Evolutionary conservation across 2,113 vertebrate genomes (phyloP), one percentile per base, ranked within the genome.

Genomic region (Symphodus melops): DNA sequence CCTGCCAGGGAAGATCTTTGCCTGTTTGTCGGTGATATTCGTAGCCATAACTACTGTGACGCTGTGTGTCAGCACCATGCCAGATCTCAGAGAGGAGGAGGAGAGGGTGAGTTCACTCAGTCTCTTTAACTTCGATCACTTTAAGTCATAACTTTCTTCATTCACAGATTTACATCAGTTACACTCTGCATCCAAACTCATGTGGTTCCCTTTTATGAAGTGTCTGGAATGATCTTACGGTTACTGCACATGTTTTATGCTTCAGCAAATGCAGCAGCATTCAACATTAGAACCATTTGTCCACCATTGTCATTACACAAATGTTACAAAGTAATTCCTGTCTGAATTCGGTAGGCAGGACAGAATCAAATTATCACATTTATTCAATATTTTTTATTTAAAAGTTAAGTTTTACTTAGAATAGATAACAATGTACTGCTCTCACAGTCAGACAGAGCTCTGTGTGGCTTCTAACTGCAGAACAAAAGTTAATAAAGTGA

Each of bases 31-130:
- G 0, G 82, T 99, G 77, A 82, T 96, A 56, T 98, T 99, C 86
- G 97, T 99, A 86, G 97, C 95, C 80, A 96, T 98, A 91, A 98
- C 97, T 0, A 95, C 97, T 0, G 96, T 99, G 69, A 98, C 97
- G 74, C 95, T 99, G 81, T 99, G 98, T 86, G 92, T 98, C 85
- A 97, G 98, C 93, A 99, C 98, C 89, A 98, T 99, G 97, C 97
- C 98, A 1, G 98, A 99, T 83, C 91, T 99, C 75, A 92, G 97
- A 77, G 96, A 95, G 4, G 97, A 99, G 72, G 97, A 99, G 87
- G 97, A 98, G 77, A 93, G 95, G 96, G 97, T 98, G 89, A 97
- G 96, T 92, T 55, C 41, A 9, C 37, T 37, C 41, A 36, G 17
- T 21, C 0, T 37, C n/a, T 12, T 68, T 16, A 14, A 14, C n/a